These are phyloP conservation scores for Pundamilia nyererei DNA, from an alignment of 2,113 vertebrate genomes.

Conservation along the genomic window DNA sequence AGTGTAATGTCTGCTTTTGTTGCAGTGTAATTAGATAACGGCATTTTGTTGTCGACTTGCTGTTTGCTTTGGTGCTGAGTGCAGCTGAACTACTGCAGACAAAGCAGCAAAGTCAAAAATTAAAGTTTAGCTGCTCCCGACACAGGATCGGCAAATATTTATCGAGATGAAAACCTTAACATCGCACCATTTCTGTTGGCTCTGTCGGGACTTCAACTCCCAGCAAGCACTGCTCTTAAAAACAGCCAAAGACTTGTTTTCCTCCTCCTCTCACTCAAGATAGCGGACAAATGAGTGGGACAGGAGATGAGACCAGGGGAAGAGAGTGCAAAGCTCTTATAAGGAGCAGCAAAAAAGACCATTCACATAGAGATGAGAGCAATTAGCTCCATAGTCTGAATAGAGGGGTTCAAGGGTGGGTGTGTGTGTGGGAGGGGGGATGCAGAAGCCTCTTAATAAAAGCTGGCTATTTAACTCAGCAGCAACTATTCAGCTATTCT, in stretches of 20 bases:
- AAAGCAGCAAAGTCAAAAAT: too few species aligned
- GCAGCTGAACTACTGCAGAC: not conserved
- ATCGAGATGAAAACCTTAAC: slow-evolving; percentile 32
- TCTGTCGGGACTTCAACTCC: slow-evolving; percentile 28
- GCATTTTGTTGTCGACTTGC: not conserved
- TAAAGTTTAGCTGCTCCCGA: not conserved
- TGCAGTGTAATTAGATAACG: not conserved
- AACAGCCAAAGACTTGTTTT: not conserved
- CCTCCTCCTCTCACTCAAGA: not conserved
- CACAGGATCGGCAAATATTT: slow-evolving; percentile 27
- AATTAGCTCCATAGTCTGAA: slow-evolving; percentile 23
- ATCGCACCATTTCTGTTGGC: not conserved
- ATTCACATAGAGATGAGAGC: slow-evolving; percentile 15
- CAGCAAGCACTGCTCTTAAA: slow-evolving; percentile 17
- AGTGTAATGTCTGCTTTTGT: not conserved
- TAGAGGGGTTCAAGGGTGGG: not conserved
- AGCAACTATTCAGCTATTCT: slow-evolving; percentile 8
- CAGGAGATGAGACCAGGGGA: not conserved
- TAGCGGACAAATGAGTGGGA: not conserved
- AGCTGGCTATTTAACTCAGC: slow-evolving; percentile 10
- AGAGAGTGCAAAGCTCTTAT: not conserved
- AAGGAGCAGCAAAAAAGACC: slow-evolving; percentile 18
- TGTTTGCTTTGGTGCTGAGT: not conserved
- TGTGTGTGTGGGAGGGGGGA: accelerated
- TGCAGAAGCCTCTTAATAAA: slow-evolving; percentile 28